Base-by-base conservation (phyloP, 2,888 invertebrate species). In the Colostygia pectinataria region DNA sequence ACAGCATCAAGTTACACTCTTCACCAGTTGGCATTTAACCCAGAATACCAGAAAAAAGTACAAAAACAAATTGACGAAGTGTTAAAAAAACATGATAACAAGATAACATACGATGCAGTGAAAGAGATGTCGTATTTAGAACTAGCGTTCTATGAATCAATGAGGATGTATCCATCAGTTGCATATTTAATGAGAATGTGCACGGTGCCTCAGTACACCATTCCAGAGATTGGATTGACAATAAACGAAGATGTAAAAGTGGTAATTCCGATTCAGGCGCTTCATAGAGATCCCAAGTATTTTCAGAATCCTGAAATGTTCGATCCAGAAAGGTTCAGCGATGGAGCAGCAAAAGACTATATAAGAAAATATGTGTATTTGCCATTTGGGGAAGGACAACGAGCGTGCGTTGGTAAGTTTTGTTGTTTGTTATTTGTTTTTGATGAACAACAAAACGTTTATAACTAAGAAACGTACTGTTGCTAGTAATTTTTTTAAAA, bases 11-110 rank as follows among this genome's bases (percentile, higher is more conserved):
- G 78, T 44, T 78, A 61, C 47, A 74, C 77, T 10, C 60, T 80
- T n/a, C 80, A 79, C 41, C 76, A 79, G 49, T 61, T 80, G 7
- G 85, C 80, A 2, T 73, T 50, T 46, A 50, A 74, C 27, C 75
- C 72, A 0, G 68, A 71, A 5, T 66, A 66, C n/a, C 80, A 79
- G 33, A 47, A 45, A 23, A 76, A 71, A 42, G 73, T 69, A 18
- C 80, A 80, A 38, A 47, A 57, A 2, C 76, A 80, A 37, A 68
- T 80, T 5, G 80, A 78, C 39, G 28, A 20, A 2, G 76, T 77
- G 7, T 55, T 79, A 0, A 53, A 55, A 0, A 70, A 57, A 24
- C 55, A 80, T 46, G 49, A 65, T 23, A 61, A 66, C 13, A 68
- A 70, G 12, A 60, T 80, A 1, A 67, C 68, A 13, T 80, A 77